Base-by-base conservation (phyloP, 2,113 vertebrate species). In the Gambusia affinis region DNA sequence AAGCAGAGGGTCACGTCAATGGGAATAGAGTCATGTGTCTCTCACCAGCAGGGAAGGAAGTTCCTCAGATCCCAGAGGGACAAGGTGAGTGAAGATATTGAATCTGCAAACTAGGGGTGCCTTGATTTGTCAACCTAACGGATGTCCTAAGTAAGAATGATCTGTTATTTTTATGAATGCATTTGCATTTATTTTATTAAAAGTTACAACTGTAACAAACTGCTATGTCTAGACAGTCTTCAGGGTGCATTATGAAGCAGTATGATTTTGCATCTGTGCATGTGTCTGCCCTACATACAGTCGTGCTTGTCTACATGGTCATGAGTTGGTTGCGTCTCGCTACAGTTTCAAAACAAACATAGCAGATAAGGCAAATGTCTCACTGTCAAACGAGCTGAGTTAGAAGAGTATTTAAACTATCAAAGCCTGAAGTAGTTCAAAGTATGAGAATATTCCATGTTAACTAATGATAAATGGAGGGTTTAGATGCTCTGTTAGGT, bases 51-150 rank as follows among this genome's bases (percentile, higher is more conserved):
- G 94, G 95, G 5, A 97, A 92, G 63, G 96, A 98, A 4, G 96
- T 98, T 31, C 97, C 97, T n/a, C 89, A 88, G 81, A 97, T 98
- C 78, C 95, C 96, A 2, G 87, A 95, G 85, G 96, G 96, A 60
- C 97, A 96, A 94, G 97, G 97, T 97, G 76, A 90, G 87, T 35
- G 39, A 35, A 37, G 27, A 42, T 10, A 31, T 51, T 29, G 28
- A 8, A 31, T 47, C 17, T 35, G 31, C 60, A 75, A 72, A 39
- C 2, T 42, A 44, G 2, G 51, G 19, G 51, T 54, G 22, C 19
- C 51, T 17, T 54, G 51, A 54, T 2, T 24, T 10, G 51, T 54
- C 15, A 17, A n/a, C 2, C 51, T 24, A 54, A 54, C 8, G 2
- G 22, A 54, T 54, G 51, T 10, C 5, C 6, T 24, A 24, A 51